Evolutionary conservation across 2,113 vertebrate genomes (phyloP).

Genomic region (Callipepla squamata): DNA sequence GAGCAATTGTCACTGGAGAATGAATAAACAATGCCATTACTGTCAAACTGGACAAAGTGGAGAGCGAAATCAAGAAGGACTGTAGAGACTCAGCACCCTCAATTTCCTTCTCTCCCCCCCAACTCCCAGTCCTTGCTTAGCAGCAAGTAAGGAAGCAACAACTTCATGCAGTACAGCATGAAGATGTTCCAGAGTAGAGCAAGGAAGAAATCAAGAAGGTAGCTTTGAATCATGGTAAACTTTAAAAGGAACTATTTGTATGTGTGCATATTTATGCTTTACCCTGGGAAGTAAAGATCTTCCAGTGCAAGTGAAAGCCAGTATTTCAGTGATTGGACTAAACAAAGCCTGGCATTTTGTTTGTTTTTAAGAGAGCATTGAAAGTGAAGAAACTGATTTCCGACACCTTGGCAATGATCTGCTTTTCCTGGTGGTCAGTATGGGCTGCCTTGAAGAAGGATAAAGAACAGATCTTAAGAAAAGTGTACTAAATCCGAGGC

Average conservation of each 20-base stretch:
- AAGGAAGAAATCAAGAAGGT: neutral
- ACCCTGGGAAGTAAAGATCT: neutral
- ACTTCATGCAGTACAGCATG: neutral
- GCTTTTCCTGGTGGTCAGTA: neutral
- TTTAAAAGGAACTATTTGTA: neutral
- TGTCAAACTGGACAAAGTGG: neutral
- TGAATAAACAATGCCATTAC: fast-evolving
- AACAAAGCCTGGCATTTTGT: neutral
- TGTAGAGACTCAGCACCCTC: neutral
- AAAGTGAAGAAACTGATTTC: neutral
- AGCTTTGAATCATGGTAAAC: neutral
- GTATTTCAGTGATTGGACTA: neutral
- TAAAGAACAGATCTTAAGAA: neutral
- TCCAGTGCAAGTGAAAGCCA: neutral
- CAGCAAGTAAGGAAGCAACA: neutral
- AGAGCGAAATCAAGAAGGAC: neutral
- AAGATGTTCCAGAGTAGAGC: neutral
- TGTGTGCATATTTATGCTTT: neutral
- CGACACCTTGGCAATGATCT: neutral
- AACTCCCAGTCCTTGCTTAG: neutral
- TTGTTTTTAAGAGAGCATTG: neutral
- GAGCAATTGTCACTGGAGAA: neutral
- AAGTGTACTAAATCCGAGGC: neutral
- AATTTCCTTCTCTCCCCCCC: neutral
- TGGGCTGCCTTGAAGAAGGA: neutral